Percentiles rank a stretch among this genome's conserved stretches.
Conservation (phyloP, 2,888 invertebrate species). For the Orgyia antiqua region DNA sequence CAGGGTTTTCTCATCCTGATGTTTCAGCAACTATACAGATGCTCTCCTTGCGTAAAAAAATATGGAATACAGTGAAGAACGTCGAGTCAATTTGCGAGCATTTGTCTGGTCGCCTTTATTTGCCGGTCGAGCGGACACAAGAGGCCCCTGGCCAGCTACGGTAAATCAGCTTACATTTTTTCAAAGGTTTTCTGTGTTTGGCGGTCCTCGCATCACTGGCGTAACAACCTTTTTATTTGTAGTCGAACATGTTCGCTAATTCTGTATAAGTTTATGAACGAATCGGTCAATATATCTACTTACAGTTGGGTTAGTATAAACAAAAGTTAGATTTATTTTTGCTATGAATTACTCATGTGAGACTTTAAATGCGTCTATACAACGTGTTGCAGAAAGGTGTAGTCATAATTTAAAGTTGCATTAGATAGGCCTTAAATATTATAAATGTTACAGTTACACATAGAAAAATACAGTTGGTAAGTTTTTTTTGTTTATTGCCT, state of each 20-base stretch:
- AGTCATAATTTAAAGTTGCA: too few relatives aligned
- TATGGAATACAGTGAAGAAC: conserved; percentile 68
- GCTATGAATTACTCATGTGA: too few relatives aligned
- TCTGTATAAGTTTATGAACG: conserved; percentile 21
- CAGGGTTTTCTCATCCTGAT: conserved; percentile 21
- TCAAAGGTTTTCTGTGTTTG: conserved; percentile 72
- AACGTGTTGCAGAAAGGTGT: too few relatives aligned
- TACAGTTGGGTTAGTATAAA: not conserved
- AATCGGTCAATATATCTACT: conserved; percentile 14
- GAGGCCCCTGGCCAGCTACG: conserved; percentile 58
- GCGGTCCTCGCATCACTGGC: conserved; percentile 60
- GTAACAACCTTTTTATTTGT: conserved; percentile 61
- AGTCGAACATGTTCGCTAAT: conserved; percentile 44
- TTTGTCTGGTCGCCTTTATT: conserved; percentile 76
- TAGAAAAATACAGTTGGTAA: too few relatives aligned
- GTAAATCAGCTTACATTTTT: conserved; percentile 76
- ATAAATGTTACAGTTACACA: too few relatives aligned
- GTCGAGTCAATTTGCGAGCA: conserved; percentile 74
- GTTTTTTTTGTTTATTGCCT: too few relatives aligned
- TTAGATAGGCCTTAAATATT: too few relatives aligned
- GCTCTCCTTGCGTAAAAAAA: conserved; percentile 43
- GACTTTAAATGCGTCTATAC: too few relatives aligned
- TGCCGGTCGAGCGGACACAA: conserved; percentile 65
- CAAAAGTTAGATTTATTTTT: too few relatives aligned
- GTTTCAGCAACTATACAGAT: conserved; percentile 37